Percentiles rank a stretch among this genome's conserved stretches.
phyloP scores from a whole-genome alignment of 2,888 invertebrate species.

The Cyclophora punctaria region DNA sequence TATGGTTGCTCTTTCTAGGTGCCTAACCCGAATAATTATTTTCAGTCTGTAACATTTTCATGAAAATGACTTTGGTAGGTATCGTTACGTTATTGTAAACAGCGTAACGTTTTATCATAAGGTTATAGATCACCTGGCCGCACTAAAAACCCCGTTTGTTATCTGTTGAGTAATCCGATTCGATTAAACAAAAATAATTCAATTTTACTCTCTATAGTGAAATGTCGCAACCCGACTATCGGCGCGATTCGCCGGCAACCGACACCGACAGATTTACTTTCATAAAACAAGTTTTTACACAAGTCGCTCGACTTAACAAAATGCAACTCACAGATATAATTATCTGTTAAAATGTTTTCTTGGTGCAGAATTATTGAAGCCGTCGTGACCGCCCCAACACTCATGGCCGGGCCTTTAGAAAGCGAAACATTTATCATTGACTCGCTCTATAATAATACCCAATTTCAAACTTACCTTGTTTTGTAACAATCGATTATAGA shows the following conservation, averaged over 20 bases:
- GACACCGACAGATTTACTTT: constrained; percentile 46
- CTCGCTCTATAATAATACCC: constrained; percentile 32
- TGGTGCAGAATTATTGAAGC: constrained; percentile 38
- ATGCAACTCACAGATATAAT: constrained; percentile 25
- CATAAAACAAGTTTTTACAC: constrained; percentile 51
- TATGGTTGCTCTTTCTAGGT: no score
- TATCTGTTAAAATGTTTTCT: constrained; percentile 37
- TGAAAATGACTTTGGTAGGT: no score
- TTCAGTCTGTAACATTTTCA: no score
- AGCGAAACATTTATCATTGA: constrained; percentile 62
- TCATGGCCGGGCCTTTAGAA: constrained; percentile 70
- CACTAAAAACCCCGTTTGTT: background rate
- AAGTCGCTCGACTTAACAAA: constrained; percentile 25
- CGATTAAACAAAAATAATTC: constrained; percentile 26
- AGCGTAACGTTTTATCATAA: no score
- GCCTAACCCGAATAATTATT: no score
- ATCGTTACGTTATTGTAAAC: no score
- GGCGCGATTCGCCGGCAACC: constrained; percentile 19
- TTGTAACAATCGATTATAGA: constrained; percentile 38
- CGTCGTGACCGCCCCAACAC: constrained; percentile 59
- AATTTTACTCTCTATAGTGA: constrained; percentile 43
- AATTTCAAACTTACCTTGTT: constrained; percentile 50
- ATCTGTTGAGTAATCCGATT: constrained; percentile 20
- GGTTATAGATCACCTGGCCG: background rate
- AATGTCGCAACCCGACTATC: constrained; percentile 38